Conservation (phyloP, 2,113 vertebrate genomes). For the Leiothrix lutea region DNA sequence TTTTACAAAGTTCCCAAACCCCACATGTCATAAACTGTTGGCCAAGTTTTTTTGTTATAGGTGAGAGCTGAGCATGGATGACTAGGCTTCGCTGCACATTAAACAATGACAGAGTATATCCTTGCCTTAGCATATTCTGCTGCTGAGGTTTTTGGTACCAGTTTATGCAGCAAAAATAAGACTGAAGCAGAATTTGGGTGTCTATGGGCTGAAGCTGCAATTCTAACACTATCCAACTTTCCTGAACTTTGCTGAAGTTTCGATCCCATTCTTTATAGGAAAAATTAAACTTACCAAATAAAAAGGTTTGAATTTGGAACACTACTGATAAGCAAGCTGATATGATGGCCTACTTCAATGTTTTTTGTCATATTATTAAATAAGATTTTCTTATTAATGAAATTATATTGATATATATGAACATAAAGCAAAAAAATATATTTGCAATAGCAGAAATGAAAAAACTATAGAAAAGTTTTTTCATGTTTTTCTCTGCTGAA, state of each 20-base stretch:
- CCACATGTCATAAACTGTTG: background rate
- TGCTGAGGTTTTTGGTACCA: background rate
- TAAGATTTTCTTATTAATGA: background rate
- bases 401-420: background rate
- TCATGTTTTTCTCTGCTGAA: background rate
- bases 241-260: background rate
- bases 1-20: background rate
- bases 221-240: background rate
- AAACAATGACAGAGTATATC: background rate
- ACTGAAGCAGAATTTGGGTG: background rate
- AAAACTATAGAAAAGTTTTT: background rate
- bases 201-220: background rate
- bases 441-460: background rate
- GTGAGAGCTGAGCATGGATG: background rate
- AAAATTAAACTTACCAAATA: background rate
- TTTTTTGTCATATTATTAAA: background rate
- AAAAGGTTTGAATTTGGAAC: background rate
- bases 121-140: background rate
- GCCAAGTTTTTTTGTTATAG: background rate
- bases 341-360: background rate
- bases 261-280: background rate
- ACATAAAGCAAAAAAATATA: background rate
- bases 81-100: background rate
- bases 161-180: background rate
- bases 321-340: background rate